Evolutionary conservation across 2,888 invertebrate genomes (phyloP), one percentile per base, ranked within the genome.

Genomic region (Hedya salicella): DNA sequence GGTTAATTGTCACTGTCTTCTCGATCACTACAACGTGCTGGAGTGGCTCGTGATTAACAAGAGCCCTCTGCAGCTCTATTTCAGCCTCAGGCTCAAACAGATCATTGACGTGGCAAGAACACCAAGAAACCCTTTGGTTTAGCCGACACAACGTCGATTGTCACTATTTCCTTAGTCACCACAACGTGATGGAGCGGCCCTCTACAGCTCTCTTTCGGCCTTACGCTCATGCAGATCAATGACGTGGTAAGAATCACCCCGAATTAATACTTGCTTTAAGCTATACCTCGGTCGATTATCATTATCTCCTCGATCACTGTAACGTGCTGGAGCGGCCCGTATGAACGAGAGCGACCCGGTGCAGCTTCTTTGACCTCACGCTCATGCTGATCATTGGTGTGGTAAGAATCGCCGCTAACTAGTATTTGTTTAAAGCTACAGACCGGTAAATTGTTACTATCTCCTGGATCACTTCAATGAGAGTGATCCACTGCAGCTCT

Each of bases 381-480:
- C 95, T 98, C 92, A 97, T 97, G 97, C 98, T 98, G 95, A 98
- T 98, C 93, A 98, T 98, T 92, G 98, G 98, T 94, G 98, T 98
- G 95, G 98, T 98, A 94, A 14, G 39, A 6, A 21, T 19, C 19
- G 21, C 14, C 21, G 9, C 3, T 14, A 4, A 19, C 44, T 48
- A 5, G 2, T 36, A 13, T 9, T 36, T 9, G 2, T 2, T 1
- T 11, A 21, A 1, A n/a, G 97, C 93, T 94, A 95, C 88, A 96
- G 94, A 97, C 94, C 95, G 96, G 93, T 6, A 95, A 98, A 89
- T 95, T 98, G 88, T 96, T 0, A 96, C 93, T 96, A 96, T 93
- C 95, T 98, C 86, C 95, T 98, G 92, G 97, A 97, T 93, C 94
- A 96, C 88, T 98, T 96, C 91, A 98, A 98, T 94, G 98, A 98